phyloP scores from a whole-genome alignment of 2,888 invertebrate species.

The Mythimna pallens region DNA sequence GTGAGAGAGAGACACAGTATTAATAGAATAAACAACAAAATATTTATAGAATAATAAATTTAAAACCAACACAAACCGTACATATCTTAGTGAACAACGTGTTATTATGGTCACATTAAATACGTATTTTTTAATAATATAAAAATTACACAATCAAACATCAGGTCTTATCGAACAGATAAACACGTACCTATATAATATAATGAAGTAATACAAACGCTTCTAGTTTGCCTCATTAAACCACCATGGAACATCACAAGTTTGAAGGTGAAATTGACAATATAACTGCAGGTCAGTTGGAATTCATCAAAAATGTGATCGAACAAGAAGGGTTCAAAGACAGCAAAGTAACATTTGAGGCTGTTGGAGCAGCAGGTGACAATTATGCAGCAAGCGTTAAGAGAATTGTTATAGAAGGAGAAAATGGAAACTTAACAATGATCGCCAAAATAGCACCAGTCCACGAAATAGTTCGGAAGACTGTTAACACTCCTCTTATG shows the following conservation, averaged over 20 bases:
- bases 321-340: constrained; percentile 67
- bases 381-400: constrained; percentile 70
- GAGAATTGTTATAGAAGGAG: constrained; percentile 64
- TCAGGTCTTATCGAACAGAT: constrained; percentile 27
- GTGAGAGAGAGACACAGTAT: not conserved
- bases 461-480: constrained; percentile 53
- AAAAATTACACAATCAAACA: not conserved
- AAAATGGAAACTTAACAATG: constrained; percentile 63
- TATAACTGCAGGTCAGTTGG: constrained; percentile 66
- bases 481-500: constrained; percentile 45
- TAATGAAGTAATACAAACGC: not conserved
- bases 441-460: constrained; percentile 75
- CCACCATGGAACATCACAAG: constrained; percentile 62
- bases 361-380: constrained; percentile 71
- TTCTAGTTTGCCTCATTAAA: constrained; percentile 4
- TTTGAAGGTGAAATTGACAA: constrained; percentile 69
- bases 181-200: constrained; percentile 40
- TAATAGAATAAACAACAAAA: too few species aligned
- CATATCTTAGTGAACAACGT: not conserved
- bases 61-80: not conserved
- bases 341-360: constrained; percentile 65
- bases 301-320: constrained; percentile 70
- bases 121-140: constrained; percentile 7
- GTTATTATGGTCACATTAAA: not conserved
- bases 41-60: not conserved